Base-by-base conservation (phyloP, 2,888 invertebrate genomes). In the Trypoxylon attenuatum region DNA sequence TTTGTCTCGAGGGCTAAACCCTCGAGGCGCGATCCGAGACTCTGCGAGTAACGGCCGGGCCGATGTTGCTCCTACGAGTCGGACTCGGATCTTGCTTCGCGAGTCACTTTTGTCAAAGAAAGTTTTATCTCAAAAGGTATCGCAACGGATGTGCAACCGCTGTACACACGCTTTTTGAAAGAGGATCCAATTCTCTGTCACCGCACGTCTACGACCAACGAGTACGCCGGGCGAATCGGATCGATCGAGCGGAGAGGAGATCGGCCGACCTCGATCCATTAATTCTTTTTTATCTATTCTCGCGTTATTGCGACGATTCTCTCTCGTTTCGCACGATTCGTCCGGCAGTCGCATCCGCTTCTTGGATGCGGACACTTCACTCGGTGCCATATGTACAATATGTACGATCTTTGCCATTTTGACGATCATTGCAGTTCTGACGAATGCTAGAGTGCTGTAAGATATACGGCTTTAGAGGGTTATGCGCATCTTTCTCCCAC, bases 391-490 rank as follows among this genome's bases (percentile, higher is more conserved):
- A n/a, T n/a, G n/a, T n/a, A n/a, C n/a, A n/a, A n/a, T n/a, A n/a
- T n/a, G n/a, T 63, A 56, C 50, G 47, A 69, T 71, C 56, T 69
- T 68, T 69, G 64, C 63, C 72, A 76, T 75, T 69, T 66, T 78
- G 50, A 71, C 51, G 66, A 76, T 79, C 74, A 75, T 66, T 73
- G 76, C 78, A 77, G 71, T 81, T 81, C 76, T 72, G 79, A 84
- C 76, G 86, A 85, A 87, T 87, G 85, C 86, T 87, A 87, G 87
- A 85, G 84, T 87, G 86, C 87, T 86, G 87, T 87, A 86, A 83
- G 68, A 84, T 84, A 85, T 82, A 80, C 77, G 84, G 85, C 86
- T 84, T 82, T 83, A 84, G 84, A 81, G 76, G 79, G 78, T 84
- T 80, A 84, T 85, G 84, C 82, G 82, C 83, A 85, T 85, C 66